Evolutionary conservation across 2,113 vertebrate genomes (phyloP).

Genomic region (Chaetodon trifascialis): DNA sequence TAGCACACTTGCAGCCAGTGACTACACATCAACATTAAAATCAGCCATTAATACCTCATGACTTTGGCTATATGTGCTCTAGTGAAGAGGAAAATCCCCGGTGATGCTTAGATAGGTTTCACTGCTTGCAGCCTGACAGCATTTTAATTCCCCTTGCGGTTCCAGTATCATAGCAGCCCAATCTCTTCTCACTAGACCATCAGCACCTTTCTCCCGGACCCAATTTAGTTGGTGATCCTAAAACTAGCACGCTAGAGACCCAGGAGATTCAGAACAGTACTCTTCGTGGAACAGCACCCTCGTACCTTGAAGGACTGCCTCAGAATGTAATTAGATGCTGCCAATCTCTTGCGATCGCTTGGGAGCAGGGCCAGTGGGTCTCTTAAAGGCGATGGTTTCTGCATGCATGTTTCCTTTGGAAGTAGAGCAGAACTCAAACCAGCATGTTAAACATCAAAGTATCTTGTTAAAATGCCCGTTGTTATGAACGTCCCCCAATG

Average conservation of each 20-base stretch:
- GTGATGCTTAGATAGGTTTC: conserved; percentile 70
- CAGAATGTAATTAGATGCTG: conserved; percentile 76
- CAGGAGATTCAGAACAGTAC: conserved; percentile 52
- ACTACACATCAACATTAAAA: conserved; percentile 56
- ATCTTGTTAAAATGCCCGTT: conserved; percentile 24
- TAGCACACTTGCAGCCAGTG: conserved; percentile 24
- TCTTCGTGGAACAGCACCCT: conserved; percentile 62
- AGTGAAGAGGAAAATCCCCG: conserved; percentile 67
- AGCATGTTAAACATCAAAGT: conserved; percentile 43
- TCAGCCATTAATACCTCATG: conserved; percentile 40
- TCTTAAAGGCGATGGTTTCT: conserved; percentile 58
- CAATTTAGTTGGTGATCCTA: conserved; percentile 76
- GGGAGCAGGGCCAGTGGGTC: conserved; percentile 43
- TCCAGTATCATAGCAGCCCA: conserved; percentile 70
- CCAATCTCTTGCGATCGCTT: conserved; percentile 69
- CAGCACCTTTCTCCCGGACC: conserved; percentile 75
- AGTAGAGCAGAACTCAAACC: conserved; percentile 50
- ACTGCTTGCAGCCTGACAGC: conserved; percentile 67
- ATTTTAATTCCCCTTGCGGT: conserved; percentile 76
- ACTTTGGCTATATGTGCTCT: conserved; percentile 57
- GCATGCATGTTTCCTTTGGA: conserved; percentile 30
- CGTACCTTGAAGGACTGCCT: conserved; percentile 64
- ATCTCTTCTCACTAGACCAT: conserved; percentile 68
- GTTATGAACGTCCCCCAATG: conserved; percentile 38
- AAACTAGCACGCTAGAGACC: conserved; percentile 64